Base-by-base conservation (phyloP, 2,113 vertebrate genomes). In the Phasianus colchicus region DNA sequence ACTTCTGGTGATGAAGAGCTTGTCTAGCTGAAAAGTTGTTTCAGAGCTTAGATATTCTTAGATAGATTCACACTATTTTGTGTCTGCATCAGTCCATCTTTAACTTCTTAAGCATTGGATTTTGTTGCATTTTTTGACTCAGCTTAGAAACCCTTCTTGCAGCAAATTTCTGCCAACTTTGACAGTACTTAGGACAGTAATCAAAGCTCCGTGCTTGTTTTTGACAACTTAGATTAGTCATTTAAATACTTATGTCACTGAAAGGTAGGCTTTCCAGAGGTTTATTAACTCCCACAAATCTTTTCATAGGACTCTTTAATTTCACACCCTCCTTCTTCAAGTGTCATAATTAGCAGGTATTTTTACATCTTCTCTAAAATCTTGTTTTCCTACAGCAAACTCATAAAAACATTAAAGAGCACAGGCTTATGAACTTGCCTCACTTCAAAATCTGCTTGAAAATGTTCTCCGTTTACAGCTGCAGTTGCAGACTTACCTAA, bases 211-310 rank as follows among this genome's bases (percentile, higher is more conserved):
- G 2, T 61, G 58, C 40, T 40, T 63, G 34, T 64, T 60, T 76
- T 71, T 72, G 71, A 87, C 40, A 73, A 89, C n/a, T 72, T 89
- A 87, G 77, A 92, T 94, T 82, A 72, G 18, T 63, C 54, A 54
- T 54, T 54, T 54, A 54, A 29, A 30, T 82, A 24, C n/a, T 94
- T 84, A 45, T 90, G 78, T 93, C 36, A 83, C 10, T 82, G 54
- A 48, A 92, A 86, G 22, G 32, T 40, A 69, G 36, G 5, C 13
- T 84, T 94, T 76, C 30, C 43, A 57, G 27, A 57, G 48, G 75
- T 93, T 78, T 92, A 94, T 81, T 89, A 92, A 92, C 19, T 61
- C 32, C 89, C 66, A 81, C 48, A 81, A 78, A 81, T 83, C 77
- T 82, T 90, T 55, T 83, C 57, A 61, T 54, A 78, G 48, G 14